These are phyloP conservation scores for Physella acuta DNA, from an alignment of 1,140 invertebrate species.

Conservation along the genomic window DNA sequence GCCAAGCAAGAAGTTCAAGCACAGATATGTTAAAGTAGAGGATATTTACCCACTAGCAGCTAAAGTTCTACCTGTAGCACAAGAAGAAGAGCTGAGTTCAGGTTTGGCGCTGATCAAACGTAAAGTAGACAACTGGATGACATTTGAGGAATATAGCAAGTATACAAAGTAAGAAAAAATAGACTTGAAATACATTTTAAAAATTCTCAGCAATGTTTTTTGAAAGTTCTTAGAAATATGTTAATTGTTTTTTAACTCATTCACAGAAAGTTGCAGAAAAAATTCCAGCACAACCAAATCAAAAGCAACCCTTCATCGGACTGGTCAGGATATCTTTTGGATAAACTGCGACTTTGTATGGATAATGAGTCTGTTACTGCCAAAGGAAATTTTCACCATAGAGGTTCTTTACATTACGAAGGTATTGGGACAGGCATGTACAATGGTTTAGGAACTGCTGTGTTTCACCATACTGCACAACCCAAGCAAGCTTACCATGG, in stretches of 20 bases:
- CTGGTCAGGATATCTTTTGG: conserved; percentile 55
- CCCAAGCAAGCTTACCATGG: conserved; percentile 31
- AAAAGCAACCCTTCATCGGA: conserved; percentile 39
- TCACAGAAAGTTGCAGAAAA: conserved; percentile 12
- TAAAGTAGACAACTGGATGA: conserved; percentile 54
- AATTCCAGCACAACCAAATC: not conserved
- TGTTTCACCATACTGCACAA: conserved; percentile 14
- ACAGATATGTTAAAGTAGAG: not conserved
- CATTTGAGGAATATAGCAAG: conserved; percentile 55
- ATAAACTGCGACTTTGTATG: conserved; percentile 53
- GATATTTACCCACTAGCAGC: conserved; percentile 37
- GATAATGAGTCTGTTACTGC: conserved; percentile 35
- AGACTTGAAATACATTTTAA: not conserved
- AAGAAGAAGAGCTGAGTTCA: conserved; percentile 49
- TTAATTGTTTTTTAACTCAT: too few relatives aligned
- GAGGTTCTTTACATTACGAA: conserved; percentile 5
- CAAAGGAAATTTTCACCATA: conserved; percentile 12
- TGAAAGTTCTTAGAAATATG: too few relatives aligned
- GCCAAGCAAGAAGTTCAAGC: not conserved
- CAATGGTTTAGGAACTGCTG: conserved; percentile 18
- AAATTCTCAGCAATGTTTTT: too few relatives aligned
- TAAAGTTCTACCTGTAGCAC: conserved; percentile 30
- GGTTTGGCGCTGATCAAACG: conserved; percentile 46
- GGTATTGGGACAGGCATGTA: conserved; percentile 14
- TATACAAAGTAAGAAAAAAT: conserved; percentile 45